Evolutionary conservation across 2,888 invertebrate species (phyloP).

Genomic region (Latrodectus hesperus): DNA sequence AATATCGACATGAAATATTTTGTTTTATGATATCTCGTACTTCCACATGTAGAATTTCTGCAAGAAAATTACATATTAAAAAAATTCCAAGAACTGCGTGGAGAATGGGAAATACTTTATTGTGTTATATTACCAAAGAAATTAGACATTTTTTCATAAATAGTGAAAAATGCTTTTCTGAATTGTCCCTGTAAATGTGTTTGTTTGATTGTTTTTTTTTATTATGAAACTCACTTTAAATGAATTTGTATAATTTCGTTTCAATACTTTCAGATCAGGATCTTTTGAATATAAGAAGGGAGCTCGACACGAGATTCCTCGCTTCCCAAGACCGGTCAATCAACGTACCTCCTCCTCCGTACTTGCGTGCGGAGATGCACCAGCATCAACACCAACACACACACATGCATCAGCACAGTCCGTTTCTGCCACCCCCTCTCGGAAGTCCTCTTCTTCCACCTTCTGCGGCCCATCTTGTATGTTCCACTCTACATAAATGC

Average conservation of each 20-base stretch:
- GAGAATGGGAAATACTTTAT: too few relatives aligned
- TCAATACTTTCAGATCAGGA: conserved; percentile 77
- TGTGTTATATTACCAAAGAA: too few relatives aligned
- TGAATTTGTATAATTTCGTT: conserved; percentile 74
- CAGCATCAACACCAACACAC: conserved; percentile 95
- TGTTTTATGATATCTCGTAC: too few relatives aligned
- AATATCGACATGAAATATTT: too few relatives aligned
- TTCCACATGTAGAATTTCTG: too few relatives aligned
- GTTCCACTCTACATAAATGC: neutral
- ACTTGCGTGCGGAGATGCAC: conserved; percentile 85
- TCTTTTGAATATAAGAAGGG: conserved; percentile 83
- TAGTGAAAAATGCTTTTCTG: too few relatives aligned
- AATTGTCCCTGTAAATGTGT: neutral
- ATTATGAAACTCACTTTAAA: neutral
- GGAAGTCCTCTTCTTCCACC: conserved; percentile 79
- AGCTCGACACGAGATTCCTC: conserved; percentile 91
- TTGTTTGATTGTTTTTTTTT: neutral
- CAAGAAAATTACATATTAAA: too few relatives aligned
- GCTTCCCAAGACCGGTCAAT: conserved; percentile 79
- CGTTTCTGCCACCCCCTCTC: conserved; percentile 70
- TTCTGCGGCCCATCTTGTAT: conserved; percentile 71
- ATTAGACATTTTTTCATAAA: too few relatives aligned
- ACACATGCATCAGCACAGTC: conserved; percentile 84
- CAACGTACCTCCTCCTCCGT: conserved; percentile 75
- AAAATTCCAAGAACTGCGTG: too few relatives aligned